Evolutionary conservation across 2,888 invertebrate genomes (phyloP).

Genomic region (Apantesis nais): DNA sequence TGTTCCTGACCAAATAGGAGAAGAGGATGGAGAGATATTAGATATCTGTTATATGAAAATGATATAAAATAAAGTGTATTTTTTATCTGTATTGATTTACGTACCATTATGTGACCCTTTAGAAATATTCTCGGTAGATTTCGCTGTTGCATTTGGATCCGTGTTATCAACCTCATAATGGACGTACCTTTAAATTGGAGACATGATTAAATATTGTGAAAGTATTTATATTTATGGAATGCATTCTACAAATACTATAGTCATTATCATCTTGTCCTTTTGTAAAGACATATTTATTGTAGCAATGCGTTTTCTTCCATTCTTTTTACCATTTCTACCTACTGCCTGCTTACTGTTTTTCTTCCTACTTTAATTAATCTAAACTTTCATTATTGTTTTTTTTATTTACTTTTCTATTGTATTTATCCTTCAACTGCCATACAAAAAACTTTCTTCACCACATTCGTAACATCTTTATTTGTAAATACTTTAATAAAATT

Average conservation of each 20-base stretch:
- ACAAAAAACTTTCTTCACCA: background rate
- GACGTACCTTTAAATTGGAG: conserved; percentile 89
- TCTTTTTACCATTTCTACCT: too few species aligned
- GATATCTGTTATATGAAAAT: background rate
- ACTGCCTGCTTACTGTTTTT: too few species aligned
- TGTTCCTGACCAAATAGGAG: conserved; percentile 47
- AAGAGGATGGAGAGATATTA: background rate
- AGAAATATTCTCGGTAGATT: conserved; percentile 55
- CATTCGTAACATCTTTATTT: background rate
- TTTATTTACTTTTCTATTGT: background rate
- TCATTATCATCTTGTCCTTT: background rate
- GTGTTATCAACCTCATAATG: conserved; percentile 98
- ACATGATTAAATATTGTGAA: background rate
- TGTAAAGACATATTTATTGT: background rate
- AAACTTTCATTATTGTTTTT: background rate
- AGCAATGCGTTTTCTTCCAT: background rate
- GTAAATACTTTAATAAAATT: background rate
- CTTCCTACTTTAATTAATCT: background rate
- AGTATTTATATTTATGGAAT: background rate
- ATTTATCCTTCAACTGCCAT: background rate
- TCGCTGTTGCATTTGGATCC: conserved; percentile 73
- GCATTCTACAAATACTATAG: background rate
- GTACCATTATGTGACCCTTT: conserved; percentile 69
- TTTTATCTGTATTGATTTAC: background rate
- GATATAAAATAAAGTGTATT: background rate